Evolutionary conservation across 2,797 vertebrate species (phyloP), one percentile per base, ranked within the genome.

Genomic region (Lutjanus campechanus): DNA sequence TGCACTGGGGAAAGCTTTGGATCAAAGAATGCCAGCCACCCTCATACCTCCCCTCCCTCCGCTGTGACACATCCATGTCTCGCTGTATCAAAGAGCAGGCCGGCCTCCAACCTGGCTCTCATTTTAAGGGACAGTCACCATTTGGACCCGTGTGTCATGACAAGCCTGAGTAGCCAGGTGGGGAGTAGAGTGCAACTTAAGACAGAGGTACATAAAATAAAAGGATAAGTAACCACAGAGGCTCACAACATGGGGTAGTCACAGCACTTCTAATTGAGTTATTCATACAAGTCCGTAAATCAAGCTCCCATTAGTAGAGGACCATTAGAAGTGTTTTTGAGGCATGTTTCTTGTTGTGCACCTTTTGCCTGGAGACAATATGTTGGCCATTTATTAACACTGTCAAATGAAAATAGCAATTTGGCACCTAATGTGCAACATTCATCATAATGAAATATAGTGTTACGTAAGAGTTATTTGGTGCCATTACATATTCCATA

Each of bases 11-110:
- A 94, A 92, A 84, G 92, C 79, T 85, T 87, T 85, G 87, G 86
- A 95, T 92, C 91, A 92, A 94, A 95, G 93, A 94, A 73, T 77
- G 29, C 61, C 80, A 90, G 69, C 83, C 76, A 85, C 88, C 73
- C 85, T 85, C 54, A 44, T 75, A 53, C 79, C 69, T 50, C 82
- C 78, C 85, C 77, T 60, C 77, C 73, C 50, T 72, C 84, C 69
- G 13, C 86, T 86, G 85, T 92, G 91, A 93, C 85, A 88, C 82
- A 91, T 90, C 76, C 80, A 85, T 11, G 49, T 77, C 76, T 69
- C n/a, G 65, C 84, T 76, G 72, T 82, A 85, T 93, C 77, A 94
- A 90, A 94, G 89, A 86, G 78, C 70, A 62, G 49, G 55, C 76
- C 53, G 1, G 29, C 56, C 70, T 71, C 76, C 73, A 89, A 86